Evolutionary conservation across 64 coral and sea anemone species (phyloP), one percentile per base, ranked within the genome.

Genomic region (Porites australiensis): DNA sequence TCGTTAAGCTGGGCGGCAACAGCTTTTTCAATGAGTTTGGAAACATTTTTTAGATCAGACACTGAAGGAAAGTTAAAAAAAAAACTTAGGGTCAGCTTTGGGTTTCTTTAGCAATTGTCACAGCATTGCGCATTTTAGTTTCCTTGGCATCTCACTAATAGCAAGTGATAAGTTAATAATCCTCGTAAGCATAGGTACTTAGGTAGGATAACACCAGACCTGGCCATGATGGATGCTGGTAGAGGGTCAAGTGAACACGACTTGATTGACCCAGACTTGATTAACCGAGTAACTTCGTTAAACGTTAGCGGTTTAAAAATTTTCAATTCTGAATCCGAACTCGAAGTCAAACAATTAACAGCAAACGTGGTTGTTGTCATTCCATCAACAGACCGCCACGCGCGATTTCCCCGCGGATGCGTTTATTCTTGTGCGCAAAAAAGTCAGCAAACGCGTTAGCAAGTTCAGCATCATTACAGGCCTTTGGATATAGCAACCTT

Each of bases 111-210:
- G 14, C 15, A 89, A 48, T 1, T 16, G 88, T 55, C 43, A 10
- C 3, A 79, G 12, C 74, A 89, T 79, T 3, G 75, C 88, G 68
- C 27, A 66, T 63, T 79, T 89, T 44, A 89, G 46, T 8, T 88
- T 52, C 19, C 57, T 57, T 6, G 85, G 2, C 44, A 89, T 89
- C 14, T 79, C 49, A 13, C 61, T 23, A 43, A 59, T 2, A 19
- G 60, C 43, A 2, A 89, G 16, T 79, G 88, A 89, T 49, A 89
- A 69, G 54, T 89, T 89, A 68, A 89, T 79, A 46, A 64, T 89
- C 19, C 44, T 89, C 87, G 9, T 89, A 0, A 64, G 59, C 23
- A 64, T 60, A 64, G 87, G 50, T 46, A 89, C 50, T 22, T 77
- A 64, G 11, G 58, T 45, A 44, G 13, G 73, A 61, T 65, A 89